Evolutionary conservation across 2,888 invertebrate genomes (phyloP).

Genomic region (Syrphus vitripennis): DNA sequence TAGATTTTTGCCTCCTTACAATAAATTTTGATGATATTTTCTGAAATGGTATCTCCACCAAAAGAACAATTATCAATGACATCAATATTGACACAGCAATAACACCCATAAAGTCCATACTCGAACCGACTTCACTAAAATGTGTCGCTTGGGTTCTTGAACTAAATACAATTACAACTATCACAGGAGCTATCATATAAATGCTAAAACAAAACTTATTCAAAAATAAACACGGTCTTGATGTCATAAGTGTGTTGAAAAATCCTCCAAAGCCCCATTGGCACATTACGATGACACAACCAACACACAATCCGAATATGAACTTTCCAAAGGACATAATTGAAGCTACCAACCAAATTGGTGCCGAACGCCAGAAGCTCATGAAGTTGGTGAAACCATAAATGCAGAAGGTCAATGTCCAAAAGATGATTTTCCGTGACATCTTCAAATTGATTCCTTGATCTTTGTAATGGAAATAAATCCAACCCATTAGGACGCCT

Average conservation of each 20-base stretch:
- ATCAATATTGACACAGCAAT: conserved; percentile 72
- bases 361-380: conserved; percentile 76
- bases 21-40: conserved; percentile 73
- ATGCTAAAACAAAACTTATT: conserved; percentile 77
- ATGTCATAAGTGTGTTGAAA: conserved; percentile 73
- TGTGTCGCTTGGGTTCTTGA: conserved; percentile 74
- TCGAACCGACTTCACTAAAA: conserved; percentile 75
- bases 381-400: conserved; percentile 75
- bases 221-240: conserved; percentile 74
- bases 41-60: conserved; percentile 76
- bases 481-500: conserved; percentile 76
- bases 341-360: conserved; percentile 74
- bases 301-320: conserved; percentile 75
- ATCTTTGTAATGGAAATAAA: conserved; percentile 68
- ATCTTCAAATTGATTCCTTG: conserved; percentile 32
- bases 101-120: conserved; percentile 74
- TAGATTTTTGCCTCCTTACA: conserved; percentile 12
- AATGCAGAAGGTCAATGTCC: conserved; percentile 72
- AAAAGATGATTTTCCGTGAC: conserved; percentile 72
- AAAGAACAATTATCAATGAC: conserved; percentile 72
- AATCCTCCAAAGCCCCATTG: conserved; percentile 75
- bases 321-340: conserved; percentile 78
- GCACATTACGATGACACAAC: conserved; percentile 75
- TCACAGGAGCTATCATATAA: conserved; percentile 77
- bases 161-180: conserved; percentile 74